Percentiles rank a stretch among this genome's conserved stretches.
These are phyloP conservation scores for Camptogramma bilineatum DNA, from an alignment of 2,888 invertebrate genomes.

Conservation along the genomic window DNA sequence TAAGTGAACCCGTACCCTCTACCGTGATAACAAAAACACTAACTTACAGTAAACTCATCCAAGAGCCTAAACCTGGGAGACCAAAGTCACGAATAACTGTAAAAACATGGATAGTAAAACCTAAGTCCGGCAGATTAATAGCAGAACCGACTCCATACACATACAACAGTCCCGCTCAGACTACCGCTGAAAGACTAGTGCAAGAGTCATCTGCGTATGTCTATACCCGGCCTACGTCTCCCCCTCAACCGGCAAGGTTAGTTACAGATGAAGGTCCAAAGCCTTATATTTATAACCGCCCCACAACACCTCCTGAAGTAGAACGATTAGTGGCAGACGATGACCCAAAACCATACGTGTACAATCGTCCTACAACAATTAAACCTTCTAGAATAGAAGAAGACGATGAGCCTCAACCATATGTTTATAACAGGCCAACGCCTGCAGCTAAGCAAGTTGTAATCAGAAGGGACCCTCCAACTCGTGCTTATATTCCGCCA, in stretches of 20 bases:
- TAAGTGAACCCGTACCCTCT: constrained; percentile 67
- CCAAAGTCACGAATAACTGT: constrained; percentile 76
- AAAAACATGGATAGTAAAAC: constrained; percentile 79
- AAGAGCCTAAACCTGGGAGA: constrained; percentile 64
- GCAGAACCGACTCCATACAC: constrained; percentile 64
- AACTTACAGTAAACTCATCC: constrained; percentile 68
- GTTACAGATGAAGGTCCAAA: constrained; percentile 44
- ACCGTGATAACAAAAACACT: constrained; percentile 73
- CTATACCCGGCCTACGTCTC: constrained; percentile 57
- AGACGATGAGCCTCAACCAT: constrained; percentile 41
- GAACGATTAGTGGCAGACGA: constrained; percentile 43
- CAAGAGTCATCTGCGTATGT: constrained; percentile 60
- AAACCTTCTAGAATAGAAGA: constrained; percentile 37
- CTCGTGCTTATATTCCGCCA: constrained; percentile 50
- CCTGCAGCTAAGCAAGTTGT: constrained; percentile 53
- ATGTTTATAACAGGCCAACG: constrained; percentile 57
- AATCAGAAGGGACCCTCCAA: constrained; percentile 52
- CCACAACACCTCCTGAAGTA: constrained; percentile 39
- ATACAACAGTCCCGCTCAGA: constrained; percentile 60
- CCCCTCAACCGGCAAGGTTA: constrained; percentile 48
- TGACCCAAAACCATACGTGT: constrained; percentile 44
- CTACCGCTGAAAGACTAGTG: constrained; percentile 53
- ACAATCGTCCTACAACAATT: constrained; percentile 50
- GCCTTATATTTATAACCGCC: constrained; percentile 56
- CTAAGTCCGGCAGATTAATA: constrained; percentile 66